Evolutionary conservation across 2,797 vertebrate species (phyloP).

Genomic region (Zenarchopterus dispar): DNA sequence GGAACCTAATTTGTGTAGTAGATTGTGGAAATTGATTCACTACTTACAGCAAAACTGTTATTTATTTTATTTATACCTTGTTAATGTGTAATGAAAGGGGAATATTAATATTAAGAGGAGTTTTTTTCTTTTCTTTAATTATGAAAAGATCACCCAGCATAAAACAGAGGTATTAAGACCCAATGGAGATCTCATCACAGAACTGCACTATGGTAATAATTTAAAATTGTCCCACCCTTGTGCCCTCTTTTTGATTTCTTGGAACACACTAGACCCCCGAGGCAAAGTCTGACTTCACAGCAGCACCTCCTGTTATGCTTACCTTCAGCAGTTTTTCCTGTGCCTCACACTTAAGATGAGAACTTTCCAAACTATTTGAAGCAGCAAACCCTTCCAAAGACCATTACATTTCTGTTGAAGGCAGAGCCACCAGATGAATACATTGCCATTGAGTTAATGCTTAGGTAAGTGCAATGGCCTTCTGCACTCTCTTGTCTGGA

Average conservation of each 20-base stretch:
- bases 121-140: constrained; percentile 13
- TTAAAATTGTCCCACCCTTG: constrained; percentile 19
- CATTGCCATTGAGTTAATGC: constrained; percentile 36
- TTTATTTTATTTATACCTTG: constrained; percentile 1
- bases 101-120: constrained; percentile 2
- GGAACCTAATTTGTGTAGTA: constrained; percentile 40
- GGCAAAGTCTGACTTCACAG: constrained; percentile 56
- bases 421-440: constrained; percentile 41
- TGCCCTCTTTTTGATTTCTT: constrained; percentile 38
- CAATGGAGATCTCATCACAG: constrained; percentile 34
- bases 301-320: constrained; percentile 61
- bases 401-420: constrained; percentile 53
- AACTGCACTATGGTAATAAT: constrained; percentile 24
- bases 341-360: constrained; percentile 43
- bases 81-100: constrained; percentile 10
- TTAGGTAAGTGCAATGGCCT: constrained; percentile 45
- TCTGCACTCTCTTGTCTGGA: constrained; percentile 57
- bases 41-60: not conserved
- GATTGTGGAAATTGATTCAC: constrained; percentile 36
- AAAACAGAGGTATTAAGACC: constrained; percentile 8
- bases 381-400: constrained; percentile 45
- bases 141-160: constrained; percentile 7
- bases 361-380: constrained; percentile 49
- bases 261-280: constrained; percentile 45
- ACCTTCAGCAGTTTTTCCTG: constrained; percentile 62